These are phyloP conservation scores for Empis livida DNA, from an alignment of 2,888 invertebrate genomes.

Conservation along the genomic window DNA sequence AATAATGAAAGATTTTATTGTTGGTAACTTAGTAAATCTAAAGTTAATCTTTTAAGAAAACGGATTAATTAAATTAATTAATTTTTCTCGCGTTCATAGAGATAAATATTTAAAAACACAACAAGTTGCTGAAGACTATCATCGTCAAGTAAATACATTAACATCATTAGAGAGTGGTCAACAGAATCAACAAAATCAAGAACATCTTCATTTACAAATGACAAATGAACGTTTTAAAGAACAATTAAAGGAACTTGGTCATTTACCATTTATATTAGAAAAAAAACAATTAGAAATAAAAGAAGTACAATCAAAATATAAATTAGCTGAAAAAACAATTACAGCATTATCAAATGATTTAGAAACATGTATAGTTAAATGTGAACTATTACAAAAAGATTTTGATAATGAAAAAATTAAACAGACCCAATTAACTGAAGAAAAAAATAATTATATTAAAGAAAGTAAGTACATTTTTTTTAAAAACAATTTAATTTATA, in stretches of 20 bases:
- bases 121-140: conserved; percentile 10
- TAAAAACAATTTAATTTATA: background rate
- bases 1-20: no score
- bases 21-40: no score
- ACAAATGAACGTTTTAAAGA: conserved; percentile 11
- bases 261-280: conserved; percentile 10
- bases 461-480: background rate
- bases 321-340: conserved; percentile 11
- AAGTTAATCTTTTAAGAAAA: no score
- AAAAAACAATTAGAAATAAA: conserved; percentile 10
- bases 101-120: conserved; percentile 12
- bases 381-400: conserved; percentile 10
- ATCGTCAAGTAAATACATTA: conserved; percentile 5
- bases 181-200: conserved; percentile 3
- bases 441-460: background rate
- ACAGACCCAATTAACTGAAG: background rate
- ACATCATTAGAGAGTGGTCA: no score
- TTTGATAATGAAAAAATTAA: conserved; percentile 7
- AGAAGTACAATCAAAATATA: conserved; percentile 10
- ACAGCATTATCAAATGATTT: conserved; percentile 10
- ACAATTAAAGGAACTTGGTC: conserved; percentile 9
- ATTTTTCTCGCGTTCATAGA: background rate
- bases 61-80: no score
- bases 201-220: no score
- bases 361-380: conserved; percentile 13